Percentiles rank a stretch among this genome's conserved stretches.
These are phyloP conservation scores for Leucophenga varia DNA, from an alignment of 1,140 invertebrate species.

Conservation along the genomic window DNA sequence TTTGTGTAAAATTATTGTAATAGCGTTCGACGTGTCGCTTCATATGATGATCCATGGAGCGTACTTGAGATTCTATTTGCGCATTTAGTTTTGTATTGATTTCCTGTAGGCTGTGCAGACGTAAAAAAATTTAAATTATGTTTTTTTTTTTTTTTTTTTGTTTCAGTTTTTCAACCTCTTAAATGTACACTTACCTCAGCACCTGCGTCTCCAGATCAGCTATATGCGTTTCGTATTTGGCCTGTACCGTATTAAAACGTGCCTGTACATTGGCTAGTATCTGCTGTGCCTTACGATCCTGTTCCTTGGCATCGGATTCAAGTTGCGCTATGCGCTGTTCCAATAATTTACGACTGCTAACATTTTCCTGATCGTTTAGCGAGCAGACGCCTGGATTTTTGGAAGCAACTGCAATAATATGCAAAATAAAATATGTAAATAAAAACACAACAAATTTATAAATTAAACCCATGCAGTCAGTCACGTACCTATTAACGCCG, in stretches of 20 bases:
- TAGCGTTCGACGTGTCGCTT: constrained; percentile 38
- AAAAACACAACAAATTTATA: constrained; percentile 1
- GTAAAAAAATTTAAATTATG: neutral
- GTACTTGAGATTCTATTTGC: constrained; percentile 58
- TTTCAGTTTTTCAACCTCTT: neutral
- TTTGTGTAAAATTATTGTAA: constrained; percentile 54
- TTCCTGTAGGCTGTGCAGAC: constrained; percentile 57
- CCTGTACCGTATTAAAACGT: constrained; percentile 72
- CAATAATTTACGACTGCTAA: constrained; percentile 63
- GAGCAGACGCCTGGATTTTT: constrained; percentile 56
- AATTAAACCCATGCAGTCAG: constrained; percentile 9
- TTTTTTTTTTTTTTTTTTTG: too few species aligned
- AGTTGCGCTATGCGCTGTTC: constrained; percentile 70
- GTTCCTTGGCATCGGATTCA: constrained; percentile 67
- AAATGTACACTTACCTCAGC: constrained; percentile 54
- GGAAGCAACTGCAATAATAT: constrained; percentile 33
- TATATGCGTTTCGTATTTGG: constrained; percentile 73
- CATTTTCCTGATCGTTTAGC: constrained; percentile 61
- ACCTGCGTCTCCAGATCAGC: constrained; percentile 70
- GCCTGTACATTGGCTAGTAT: constrained; percentile 70
- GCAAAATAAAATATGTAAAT: neutral
- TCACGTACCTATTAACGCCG: constrained; percentile 66
- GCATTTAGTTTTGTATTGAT: constrained; percentile 61
- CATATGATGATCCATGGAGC: constrained; percentile 46
- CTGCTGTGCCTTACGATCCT: constrained; percentile 68